Conservation (phyloP, 2,797 vertebrate species). For the Monodelphis domestica region DNA sequence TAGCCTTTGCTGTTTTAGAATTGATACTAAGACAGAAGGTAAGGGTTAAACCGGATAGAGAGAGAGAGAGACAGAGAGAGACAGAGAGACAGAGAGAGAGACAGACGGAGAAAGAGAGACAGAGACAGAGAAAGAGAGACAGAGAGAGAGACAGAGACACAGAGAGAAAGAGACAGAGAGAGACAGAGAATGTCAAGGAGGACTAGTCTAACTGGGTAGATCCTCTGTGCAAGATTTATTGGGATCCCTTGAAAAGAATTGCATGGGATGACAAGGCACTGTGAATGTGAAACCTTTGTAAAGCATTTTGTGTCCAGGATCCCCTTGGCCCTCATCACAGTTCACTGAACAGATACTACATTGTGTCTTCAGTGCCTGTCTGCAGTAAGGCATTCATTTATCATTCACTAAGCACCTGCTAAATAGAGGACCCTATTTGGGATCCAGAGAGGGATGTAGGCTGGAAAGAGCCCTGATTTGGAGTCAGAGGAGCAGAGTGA, state of each 20-base stretch:
- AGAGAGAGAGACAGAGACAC: no score
- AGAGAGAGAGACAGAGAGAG: no score
- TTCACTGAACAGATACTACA: conserved; percentile 12
- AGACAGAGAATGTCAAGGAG: no score
- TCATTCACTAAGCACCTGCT: conserved; percentile 14
- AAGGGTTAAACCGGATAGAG: no score
- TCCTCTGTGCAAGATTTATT: not conserved
- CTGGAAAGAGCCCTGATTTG: not conserved
- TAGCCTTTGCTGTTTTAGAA: no score
- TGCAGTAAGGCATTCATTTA: conserved; percentile 14
- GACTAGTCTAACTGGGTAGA: not conserved
- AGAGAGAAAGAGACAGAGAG: no score
- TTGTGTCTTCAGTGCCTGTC: not conserved
- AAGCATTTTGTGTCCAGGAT: not conserved
- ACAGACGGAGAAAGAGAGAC: no score
- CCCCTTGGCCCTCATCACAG: not conserved
- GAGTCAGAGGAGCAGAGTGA: not conserved
- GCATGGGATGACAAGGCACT: not conserved
- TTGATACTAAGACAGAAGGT: no score
- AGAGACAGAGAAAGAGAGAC: no score
- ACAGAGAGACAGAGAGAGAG: no score
- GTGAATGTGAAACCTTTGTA: not conserved
- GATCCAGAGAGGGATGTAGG: not conserved
- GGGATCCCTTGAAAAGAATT: not conserved
- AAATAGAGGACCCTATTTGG: conserved; percentile 9